Conservation (phyloP, 2,888 invertebrate genomes). For the Sipha maydis region DNA sequence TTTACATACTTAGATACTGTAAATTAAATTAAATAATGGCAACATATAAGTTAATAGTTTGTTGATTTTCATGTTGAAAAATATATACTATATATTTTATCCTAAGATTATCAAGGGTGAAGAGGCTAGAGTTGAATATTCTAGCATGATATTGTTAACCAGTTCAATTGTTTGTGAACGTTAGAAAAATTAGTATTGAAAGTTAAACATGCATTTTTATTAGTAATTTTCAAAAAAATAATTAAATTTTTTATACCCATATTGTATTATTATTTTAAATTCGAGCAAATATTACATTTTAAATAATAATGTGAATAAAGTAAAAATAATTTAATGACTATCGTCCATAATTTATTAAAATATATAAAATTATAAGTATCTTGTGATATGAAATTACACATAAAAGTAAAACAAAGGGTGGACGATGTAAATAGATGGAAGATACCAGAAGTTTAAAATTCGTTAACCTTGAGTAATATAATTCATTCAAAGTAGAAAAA, state of each 20-base stretch:
- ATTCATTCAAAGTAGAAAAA: slow-evolving; percentile 3
- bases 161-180: slow-evolving; percentile 51
- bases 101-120: neutral
- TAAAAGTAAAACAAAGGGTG: neutral
- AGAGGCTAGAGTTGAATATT: slow-evolving; percentile 65
- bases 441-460: neutral
- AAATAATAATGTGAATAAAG: neutral
- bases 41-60: neutral
- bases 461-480: neutral
- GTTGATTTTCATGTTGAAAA: neutral
- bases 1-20: neutral
- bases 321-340: neutral
- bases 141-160: slow-evolving; percentile 60
- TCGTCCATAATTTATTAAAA: neutral
- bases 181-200: slow-evolving; percentile 43
- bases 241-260: neutral
- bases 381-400: no score
- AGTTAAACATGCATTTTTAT: slow-evolving; percentile 1
- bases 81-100: neutral
- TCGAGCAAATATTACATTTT: neutral
- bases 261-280: neutral
- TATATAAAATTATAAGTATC: neutral
- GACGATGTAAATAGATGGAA: neutral
- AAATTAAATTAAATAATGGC: neutral
- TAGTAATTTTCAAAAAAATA: slow-evolving; percentile 1